Conservation (phyloP, 2,797 vertebrate species). For the Enteromius thamalakanensis region DNA sequence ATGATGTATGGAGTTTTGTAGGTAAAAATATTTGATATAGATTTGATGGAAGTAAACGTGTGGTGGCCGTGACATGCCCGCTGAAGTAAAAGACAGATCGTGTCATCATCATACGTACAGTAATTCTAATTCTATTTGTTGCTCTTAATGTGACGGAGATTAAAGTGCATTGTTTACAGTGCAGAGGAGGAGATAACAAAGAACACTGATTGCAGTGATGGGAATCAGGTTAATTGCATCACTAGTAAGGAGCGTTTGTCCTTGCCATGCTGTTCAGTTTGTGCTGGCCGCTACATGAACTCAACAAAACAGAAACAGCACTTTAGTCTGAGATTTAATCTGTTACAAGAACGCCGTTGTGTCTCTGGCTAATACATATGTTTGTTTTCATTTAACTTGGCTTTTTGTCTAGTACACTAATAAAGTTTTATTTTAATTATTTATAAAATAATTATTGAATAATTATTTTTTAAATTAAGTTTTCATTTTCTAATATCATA, state of each 20-base stretch:
- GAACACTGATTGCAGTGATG: slow-evolving; percentile 10
- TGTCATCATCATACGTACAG: neutral
- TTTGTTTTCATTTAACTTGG: neutral
- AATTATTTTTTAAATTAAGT: neutral
- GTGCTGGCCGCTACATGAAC: slow-evolving; percentile 30
- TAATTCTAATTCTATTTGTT: slow-evolving; percentile 32
- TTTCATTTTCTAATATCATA: neutral
- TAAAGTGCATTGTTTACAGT: slow-evolving; percentile 41
- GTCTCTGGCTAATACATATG: neutral
- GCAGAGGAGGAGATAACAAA: neutral
- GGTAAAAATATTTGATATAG: neutral
- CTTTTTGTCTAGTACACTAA: neutral
- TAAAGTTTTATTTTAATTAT: neutral
- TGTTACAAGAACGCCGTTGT: neutral
- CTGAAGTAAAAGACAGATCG: neutral
- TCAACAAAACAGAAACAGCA: slow-evolving; percentile 10
- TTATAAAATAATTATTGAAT: too few relatives aligned
- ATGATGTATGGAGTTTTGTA: neutral
- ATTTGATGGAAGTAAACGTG: neutral
- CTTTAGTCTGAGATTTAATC: neutral
- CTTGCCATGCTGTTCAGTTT: slow-evolving; percentile 14
- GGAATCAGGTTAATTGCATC: slow-evolving; percentile 38
- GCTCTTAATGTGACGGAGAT: slow-evolving; percentile 24
- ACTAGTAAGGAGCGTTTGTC: slow-evolving; percentile 10
- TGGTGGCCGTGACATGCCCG: neutral